Evolutionary conservation across 2,797 vertebrate genomes (phyloP), one percentile per base, ranked within the genome.

Genomic region (Alectoris magna): DNA sequence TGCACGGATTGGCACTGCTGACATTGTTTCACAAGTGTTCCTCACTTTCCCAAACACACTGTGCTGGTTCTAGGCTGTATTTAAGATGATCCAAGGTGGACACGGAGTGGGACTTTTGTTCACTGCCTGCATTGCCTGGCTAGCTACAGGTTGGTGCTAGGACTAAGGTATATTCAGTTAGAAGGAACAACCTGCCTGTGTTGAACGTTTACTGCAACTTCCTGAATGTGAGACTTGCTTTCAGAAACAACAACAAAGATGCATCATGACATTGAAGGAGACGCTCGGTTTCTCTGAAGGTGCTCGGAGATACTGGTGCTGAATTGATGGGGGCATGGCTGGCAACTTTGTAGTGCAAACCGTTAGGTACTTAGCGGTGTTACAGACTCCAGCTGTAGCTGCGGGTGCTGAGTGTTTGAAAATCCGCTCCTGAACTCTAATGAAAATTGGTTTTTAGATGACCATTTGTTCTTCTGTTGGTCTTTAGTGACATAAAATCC

Each of bases 351-450:
- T 31, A 22, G 15, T 59, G 41, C 41, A 51, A 56, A 46, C 8
- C 2, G 2, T 63, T 66, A 10, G 21, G 49, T 84, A n/a, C 0
- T 0, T 43, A 64, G 22, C 51, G 10, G 38, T 69, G 29, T 51
- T 81, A 17, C 29, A 44, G 38, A 59, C 36, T 71, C 49, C 58
- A 79, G 6, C 34, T 67, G 26, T 62, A 69, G n/a, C 10, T 83
- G 23, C 46, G 38, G 66, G 14, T 88, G 31, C 48, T 62, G 60
- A 73, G 53, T 46, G 9, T 63, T 77, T 71, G 38, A 74, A 79
- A 92, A 46, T 58, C n/a, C 72, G n/a, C 53, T 88, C 34, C 27
- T 77, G 58, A 77, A 27, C 34, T 91, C 58, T 58, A 60, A n/a
- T 66, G 68, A 71, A 87, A 88, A 71, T 31, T 18, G 46, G 21